These are phyloP conservation scores for Corydoras sp. DNA, from an alignment of 2,113 vertebrate species.

Conservation along the genomic window DNA sequence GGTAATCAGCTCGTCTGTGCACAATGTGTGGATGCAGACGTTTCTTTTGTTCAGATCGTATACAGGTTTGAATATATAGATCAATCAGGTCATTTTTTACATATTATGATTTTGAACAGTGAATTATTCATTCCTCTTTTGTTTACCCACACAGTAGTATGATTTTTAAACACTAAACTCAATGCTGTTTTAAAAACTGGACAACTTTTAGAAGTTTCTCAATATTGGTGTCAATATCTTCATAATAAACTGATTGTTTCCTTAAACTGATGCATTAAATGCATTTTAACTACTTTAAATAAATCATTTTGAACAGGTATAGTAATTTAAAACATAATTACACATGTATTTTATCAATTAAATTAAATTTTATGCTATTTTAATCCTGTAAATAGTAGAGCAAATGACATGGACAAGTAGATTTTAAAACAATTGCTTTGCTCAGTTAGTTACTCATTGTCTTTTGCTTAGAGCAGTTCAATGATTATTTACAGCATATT, in stretches of 20 bases:
- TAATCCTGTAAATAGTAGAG: not conserved
- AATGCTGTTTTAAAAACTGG: too few species aligned
- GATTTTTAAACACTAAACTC: not conserved
- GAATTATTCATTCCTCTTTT: not conserved
- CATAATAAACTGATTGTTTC: not conserved
- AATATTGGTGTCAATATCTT: too few species aligned
- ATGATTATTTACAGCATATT: too few species aligned
- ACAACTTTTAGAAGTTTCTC: too few species aligned
- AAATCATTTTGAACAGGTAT: too few species aligned
- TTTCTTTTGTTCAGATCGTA: slow-evolving; percentile 8
- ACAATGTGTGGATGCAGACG: not conserved
- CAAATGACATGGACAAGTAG: not conserved
- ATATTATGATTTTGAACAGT: not conserved
- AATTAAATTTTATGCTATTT: too few species aligned
- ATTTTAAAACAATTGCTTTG: too few species aligned
- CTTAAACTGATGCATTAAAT: not conserved
- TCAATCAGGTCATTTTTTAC: not conserved
- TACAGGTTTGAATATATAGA: slow-evolving; percentile 12
- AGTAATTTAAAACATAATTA: not conserved
- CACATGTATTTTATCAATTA: too few species aligned
- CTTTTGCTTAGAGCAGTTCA: too few species aligned
- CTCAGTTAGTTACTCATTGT: too few species aligned
- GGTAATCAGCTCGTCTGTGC: slow-evolving; percentile 21
- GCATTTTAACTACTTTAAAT: too few species aligned
- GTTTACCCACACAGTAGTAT: not conserved